These are phyloP conservation scores for Parazoanthus swiftii DNA, from an alignment of 92 coral and sea anemone species.

Conservation along the genomic window DNA sequence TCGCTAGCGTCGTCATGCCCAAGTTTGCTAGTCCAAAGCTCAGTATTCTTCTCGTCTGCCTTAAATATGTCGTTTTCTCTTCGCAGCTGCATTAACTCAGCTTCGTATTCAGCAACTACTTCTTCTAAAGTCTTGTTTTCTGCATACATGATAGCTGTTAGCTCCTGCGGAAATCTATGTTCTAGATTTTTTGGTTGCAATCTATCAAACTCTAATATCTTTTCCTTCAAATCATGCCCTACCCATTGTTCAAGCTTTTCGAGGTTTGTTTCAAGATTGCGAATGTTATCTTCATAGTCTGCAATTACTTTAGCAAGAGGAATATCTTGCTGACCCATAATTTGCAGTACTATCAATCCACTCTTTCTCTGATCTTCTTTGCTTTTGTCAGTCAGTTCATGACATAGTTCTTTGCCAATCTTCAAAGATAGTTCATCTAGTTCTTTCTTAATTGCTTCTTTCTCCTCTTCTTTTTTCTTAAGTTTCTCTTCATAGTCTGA, in stretches of 20 bases:
- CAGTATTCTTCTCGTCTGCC: not conserved
- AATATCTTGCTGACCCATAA: constrained; percentile 57
- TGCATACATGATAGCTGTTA: constrained; percentile 41
- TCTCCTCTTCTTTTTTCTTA: not conserved
- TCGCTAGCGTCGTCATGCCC: constrained; percentile 1
- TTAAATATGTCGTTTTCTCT: not conserved
- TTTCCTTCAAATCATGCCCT: constrained; percentile 9
- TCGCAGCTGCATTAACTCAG: constrained; percentile 38
- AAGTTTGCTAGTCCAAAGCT: not conserved
- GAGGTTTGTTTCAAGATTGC: constrained; percentile 42
- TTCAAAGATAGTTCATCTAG: constrained; percentile 28
- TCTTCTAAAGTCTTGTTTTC: constrained; percentile 59
- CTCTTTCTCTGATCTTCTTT: not conserved
- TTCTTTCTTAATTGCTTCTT: constrained; percentile 9
- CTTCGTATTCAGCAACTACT: constrained; percentile 59
- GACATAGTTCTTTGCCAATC: constrained; percentile 8
- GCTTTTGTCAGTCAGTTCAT: constrained; percentile 32
- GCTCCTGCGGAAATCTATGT: not conserved
- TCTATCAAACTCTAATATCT: constrained; percentile 15
- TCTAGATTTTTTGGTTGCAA: constrained; percentile 2
- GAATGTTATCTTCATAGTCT: constrained; percentile 68
- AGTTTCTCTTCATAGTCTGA: constrained; percentile 11
- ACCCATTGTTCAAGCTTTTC: constrained; percentile 29
- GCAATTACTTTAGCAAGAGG: constrained; percentile 64
- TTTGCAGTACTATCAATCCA: constrained; percentile 51